Evolutionary conservation across 35 echinoderm and acorn worm species (phyloP).

Genomic region (Chiridota heheva): DNA sequence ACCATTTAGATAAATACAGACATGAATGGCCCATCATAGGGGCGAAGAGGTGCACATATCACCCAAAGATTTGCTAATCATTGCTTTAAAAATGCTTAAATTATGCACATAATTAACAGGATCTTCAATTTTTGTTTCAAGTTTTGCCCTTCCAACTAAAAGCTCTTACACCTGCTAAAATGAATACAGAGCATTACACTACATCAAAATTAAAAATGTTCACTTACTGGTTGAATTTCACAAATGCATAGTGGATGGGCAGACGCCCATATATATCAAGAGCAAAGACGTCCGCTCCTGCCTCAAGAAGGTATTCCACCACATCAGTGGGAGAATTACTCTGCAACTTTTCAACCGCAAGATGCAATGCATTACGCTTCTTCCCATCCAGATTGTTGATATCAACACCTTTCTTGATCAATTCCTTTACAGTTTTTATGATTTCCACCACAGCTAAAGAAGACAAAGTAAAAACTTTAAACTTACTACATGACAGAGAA

Average conservation of each 20-base stretch:
- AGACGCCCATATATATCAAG: slow-evolving; percentile 71
- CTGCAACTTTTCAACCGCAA: slow-evolving; percentile 69
- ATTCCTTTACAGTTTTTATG: slow-evolving; percentile 3
- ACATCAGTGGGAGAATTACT: slow-evolving; percentile 70
- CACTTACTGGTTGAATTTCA: slow-evolving; percentile 66
- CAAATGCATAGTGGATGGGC: slow-evolving; percentile 96
- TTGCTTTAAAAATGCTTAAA: no score
- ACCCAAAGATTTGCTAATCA: no score
- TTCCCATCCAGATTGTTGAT: slow-evolving; percentile 65
- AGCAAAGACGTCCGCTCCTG: slow-evolving; percentile 69
- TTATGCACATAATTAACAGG: background rate
- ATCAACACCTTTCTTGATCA: slow-evolving; percentile 40
- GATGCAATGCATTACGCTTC: slow-evolving; percentile 74
- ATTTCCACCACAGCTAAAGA: slow-evolving; percentile 18
- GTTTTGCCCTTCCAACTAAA: no score
- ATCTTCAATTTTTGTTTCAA: background rate
- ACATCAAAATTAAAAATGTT: background rate
- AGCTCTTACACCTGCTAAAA: background rate
- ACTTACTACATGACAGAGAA: no score
- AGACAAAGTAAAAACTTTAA: no score
- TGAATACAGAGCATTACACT: background rate
- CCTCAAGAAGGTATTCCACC: slow-evolving; percentile 69
- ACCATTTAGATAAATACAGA: no score
- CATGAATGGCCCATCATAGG: no score
- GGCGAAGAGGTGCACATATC: no score